Evolutionary conservation across 2,888 invertebrate species (phyloP).

Genomic region (Drosophila paracracens): DNA sequence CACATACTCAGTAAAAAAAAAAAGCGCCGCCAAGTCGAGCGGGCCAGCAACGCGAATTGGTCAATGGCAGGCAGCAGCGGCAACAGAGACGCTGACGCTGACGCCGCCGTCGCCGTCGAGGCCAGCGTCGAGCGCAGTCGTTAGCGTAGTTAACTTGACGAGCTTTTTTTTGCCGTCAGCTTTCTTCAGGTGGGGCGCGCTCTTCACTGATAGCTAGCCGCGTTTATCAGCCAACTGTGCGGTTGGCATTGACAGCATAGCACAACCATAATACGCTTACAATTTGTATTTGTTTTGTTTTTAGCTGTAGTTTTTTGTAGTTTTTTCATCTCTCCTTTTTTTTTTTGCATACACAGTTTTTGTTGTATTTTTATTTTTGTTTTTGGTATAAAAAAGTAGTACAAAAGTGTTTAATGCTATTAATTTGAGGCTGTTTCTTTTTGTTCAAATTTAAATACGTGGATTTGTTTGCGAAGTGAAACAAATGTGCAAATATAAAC

Average conservation of each 20-base stretch:
- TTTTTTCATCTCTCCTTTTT: conserved; percentile 37
- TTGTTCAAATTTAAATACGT: conserved; percentile 63
- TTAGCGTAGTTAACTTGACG: conserved; percentile 68
- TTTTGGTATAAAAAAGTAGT: conserved; percentile 75
- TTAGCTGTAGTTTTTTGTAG: conserved; percentile 35
- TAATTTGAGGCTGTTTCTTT: conserved; percentile 41
- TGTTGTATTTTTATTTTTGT: conserved; percentile 28
- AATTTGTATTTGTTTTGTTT: conserved; percentile 15
- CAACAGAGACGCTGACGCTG: conserved; percentile 12
- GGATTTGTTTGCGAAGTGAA: conserved; percentile 72
- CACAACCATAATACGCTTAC: conserved; percentile 52
- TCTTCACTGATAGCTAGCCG: conserved; percentile 58
- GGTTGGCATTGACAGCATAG: conserved; percentile 66
- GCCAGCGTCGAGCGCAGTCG: conserved; percentile 42
- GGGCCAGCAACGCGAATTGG: conserved; percentile 55
- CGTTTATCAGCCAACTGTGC: conserved; percentile 60
- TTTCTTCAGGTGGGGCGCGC: conserved; percentile 65
- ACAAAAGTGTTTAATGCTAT: conserved; percentile 70
- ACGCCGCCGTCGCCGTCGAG: conserved; percentile 19
- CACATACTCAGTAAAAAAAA: conserved; percentile 1
- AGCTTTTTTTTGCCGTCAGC: conserved; percentile 62
- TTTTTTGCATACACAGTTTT: conserved; percentile 69
- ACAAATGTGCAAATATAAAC: conserved; percentile 74
- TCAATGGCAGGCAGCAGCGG: conserved; percentile 53
- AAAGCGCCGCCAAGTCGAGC: conserved; percentile 47